Conservation (phyloP, 2,797 vertebrate genomes). For the Sphenodon punctatus region DNA sequence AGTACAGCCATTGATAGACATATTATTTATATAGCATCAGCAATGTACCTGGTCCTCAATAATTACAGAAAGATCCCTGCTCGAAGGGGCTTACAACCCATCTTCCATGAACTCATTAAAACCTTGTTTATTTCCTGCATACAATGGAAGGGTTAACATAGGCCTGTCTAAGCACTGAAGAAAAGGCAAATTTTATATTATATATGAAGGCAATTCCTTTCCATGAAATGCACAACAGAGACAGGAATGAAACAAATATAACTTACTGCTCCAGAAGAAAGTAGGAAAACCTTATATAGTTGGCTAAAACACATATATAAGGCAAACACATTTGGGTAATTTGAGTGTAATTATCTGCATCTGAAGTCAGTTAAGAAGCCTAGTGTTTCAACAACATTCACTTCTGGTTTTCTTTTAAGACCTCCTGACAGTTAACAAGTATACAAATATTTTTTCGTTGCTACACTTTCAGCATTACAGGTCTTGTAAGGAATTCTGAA, state of each 20-base stretch:
- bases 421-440: background rate
- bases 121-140: no score
- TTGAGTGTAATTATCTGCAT: slow-evolving; percentile 23
- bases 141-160: background rate
- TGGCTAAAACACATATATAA: slow-evolving; percentile 4
- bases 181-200: background rate
- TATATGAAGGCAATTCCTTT: fast-evolving
- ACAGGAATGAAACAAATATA: fast-evolving
- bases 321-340: background rate
- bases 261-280: background rate
- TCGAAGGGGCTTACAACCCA: no score
- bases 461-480: slow-evolving; percentile 20
- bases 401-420: slow-evolving; percentile 27
- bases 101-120: no score
- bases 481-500: slow-evolving; percentile 4
- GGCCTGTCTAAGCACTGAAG: background rate
- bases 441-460: background rate
- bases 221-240: background rate
- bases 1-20: no score
- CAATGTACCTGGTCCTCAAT: no score
- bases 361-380: slow-evolving; percentile 8
- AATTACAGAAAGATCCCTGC: no score
- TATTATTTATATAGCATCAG: no score
- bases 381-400: background rate
- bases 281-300: background rate